These are phyloP conservation scores for Balearica regulorum DNA, from an alignment of 2,797 vertebrate genomes.

Conservation along the genomic window DNA sequence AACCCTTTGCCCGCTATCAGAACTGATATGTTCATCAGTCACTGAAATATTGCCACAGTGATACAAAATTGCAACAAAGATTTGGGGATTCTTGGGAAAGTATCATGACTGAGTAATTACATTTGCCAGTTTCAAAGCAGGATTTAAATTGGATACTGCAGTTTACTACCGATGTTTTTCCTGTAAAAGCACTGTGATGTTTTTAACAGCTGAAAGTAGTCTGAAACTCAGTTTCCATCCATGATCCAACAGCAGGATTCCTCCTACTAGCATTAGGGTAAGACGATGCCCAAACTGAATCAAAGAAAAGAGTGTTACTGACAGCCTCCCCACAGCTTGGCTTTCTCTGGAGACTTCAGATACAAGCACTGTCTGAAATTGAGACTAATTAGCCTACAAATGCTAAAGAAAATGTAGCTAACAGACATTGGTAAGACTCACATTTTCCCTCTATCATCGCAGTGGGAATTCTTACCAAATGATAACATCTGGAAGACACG, in stretches of 20 bases:
- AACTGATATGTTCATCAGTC: fast-evolving
- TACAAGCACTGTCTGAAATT: background rate
- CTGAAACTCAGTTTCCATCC: background rate
- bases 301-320: background rate
- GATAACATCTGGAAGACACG: background rate
- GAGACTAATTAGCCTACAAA: background rate
- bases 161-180: background rate
- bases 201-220: background rate
- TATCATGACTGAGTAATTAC: background rate
- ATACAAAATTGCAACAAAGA: background rate
- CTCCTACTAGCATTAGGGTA: background rate
- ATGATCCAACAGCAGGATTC: background rate
- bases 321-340: background rate
- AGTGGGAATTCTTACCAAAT: background rate
- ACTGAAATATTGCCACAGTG: background rate
- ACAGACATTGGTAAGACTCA: background rate
- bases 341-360: background rate
- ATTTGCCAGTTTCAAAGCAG: background rate
- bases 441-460: background rate
- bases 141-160: background rate
- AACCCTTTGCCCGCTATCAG: background rate
- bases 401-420: background rate
- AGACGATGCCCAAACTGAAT: background rate
- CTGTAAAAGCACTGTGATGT: background rate
- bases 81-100: background rate